These are phyloP conservation scores for Limosa lapponica DNA, from an alignment of 2,797 vertebrate species.

Conservation along the genomic window DNA sequence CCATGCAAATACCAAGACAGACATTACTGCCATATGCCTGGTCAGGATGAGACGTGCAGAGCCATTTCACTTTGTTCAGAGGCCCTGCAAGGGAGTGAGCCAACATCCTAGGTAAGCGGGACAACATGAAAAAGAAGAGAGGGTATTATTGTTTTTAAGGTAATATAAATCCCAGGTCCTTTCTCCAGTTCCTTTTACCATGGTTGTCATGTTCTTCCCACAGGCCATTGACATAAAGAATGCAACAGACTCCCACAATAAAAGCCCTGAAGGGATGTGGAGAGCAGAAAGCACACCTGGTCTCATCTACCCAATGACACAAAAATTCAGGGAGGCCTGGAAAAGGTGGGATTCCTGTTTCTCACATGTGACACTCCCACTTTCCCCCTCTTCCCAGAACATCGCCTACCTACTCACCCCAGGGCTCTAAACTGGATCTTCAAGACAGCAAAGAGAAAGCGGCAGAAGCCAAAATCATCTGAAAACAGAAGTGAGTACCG, in stretches of 20 bases:
- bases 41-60: not conserved
- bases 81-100: not conserved
- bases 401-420: not conserved
- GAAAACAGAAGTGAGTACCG: not conserved
- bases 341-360: conserved; percentile 23
- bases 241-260: not conserved
- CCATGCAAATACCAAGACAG: not conserved
- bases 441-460: not conserved
- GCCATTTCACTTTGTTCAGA: not conserved
- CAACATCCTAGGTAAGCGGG: not conserved
- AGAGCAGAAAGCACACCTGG: conserved; percentile 31
- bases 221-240: conserved; percentile 19
- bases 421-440: not conserved
- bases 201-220: not conserved
- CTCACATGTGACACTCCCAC: not conserved
- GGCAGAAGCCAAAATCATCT: not conserved
- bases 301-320: not conserved
- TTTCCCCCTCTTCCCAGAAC: not conserved
- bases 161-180: conserved; percentile 8
- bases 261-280: not conserved
- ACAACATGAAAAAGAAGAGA: not conserved
- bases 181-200: not conserved
- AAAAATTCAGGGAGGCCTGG: not conserved
- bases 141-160: not conserved
- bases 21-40: not conserved